phyloP scores from a whole-genome alignment of 2,797 vertebrate species.

The Phalloptychus januarius region DNA sequence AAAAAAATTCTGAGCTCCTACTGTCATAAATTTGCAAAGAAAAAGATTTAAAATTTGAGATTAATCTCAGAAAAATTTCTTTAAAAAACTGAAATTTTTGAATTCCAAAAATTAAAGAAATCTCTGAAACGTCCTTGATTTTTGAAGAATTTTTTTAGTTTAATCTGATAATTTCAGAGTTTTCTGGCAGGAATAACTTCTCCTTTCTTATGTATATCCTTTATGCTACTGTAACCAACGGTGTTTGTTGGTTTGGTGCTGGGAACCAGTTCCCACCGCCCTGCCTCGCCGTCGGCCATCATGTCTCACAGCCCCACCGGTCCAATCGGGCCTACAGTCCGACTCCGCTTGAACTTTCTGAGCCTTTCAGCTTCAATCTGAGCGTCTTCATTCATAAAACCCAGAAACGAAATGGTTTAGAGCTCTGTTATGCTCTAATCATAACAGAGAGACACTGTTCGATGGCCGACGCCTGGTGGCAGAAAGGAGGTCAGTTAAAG shows the following conservation, averaged over 20 bases:
- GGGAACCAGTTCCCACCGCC: slow-evolving; percentile 12
- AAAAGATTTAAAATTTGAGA: no score
- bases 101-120: no score
- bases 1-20: no score
- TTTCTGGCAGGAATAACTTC: no score
- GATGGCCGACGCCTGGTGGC: background rate
- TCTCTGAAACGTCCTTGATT: no score
- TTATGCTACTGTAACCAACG: no score
- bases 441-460: slow-evolving; percentile 34
- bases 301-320: slow-evolving; percentile 15
- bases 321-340: slow-evolving; percentile 11
- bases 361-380: background rate
- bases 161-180: no score
- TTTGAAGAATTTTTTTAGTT: no score
- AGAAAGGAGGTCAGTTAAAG: slow-evolving; percentile 24
- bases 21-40: no score
- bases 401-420: slow-evolving; percentile 11
- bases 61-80: no score
- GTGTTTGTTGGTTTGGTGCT: background rate
- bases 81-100: no score
- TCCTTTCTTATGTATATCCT: no score
- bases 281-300: slow-evolving; percentile 14
- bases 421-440: slow-evolving; percentile 20
- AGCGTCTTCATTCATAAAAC: slow-evolving; percentile 48
- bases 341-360: background rate